Evolutionary conservation across 1,140 invertebrate genomes (phyloP).

Genomic region (Bombus pascuorum): DNA sequence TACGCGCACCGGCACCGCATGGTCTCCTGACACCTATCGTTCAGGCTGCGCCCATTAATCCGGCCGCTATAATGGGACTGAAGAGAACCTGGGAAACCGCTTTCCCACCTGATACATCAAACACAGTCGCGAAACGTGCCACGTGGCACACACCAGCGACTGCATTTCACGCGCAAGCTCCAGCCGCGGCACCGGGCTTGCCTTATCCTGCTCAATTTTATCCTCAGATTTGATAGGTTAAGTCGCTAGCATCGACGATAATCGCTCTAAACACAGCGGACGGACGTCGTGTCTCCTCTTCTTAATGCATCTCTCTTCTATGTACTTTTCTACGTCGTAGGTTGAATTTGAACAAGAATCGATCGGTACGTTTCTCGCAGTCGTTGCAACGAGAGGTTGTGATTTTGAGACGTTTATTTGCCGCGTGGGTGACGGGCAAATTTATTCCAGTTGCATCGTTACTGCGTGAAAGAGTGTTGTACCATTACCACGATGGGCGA

Average conservation of each 20-base stretch:
- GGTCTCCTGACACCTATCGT: conserved; percentile 79
- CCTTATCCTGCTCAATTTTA: conserved; percentile 82
- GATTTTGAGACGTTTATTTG: conserved; percentile 26
- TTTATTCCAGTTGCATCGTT: neutral
- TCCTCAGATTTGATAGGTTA: conserved; percentile 76
- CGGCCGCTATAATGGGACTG: conserved; percentile 81
- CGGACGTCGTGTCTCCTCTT: neutral
- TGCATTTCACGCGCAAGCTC: conserved; percentile 70
- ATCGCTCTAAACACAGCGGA: no score
- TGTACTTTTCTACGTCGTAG: neutral
- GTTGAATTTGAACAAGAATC: neutral
- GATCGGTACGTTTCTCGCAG: neutral
- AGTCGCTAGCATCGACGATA: neutral
- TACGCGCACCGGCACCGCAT: conserved; percentile 79
- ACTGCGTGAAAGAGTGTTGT: neutral
- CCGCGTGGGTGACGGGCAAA: neutral
- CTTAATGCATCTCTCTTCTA: neutral
- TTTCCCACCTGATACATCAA: conserved; percentile 74
- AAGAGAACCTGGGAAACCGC: conserved; percentile 82
- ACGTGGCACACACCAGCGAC: conserved; percentile 77
- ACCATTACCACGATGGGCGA: neutral
- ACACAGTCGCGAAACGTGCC: conserved; percentile 73
- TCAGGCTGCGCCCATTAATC: conserved; percentile 75
- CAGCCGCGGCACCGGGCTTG: conserved; percentile 70
- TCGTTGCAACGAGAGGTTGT: neutral